Base-by-base conservation (phyloP, 2,113 vertebrate genomes). In the Seriola quinqueradiata region DNA sequence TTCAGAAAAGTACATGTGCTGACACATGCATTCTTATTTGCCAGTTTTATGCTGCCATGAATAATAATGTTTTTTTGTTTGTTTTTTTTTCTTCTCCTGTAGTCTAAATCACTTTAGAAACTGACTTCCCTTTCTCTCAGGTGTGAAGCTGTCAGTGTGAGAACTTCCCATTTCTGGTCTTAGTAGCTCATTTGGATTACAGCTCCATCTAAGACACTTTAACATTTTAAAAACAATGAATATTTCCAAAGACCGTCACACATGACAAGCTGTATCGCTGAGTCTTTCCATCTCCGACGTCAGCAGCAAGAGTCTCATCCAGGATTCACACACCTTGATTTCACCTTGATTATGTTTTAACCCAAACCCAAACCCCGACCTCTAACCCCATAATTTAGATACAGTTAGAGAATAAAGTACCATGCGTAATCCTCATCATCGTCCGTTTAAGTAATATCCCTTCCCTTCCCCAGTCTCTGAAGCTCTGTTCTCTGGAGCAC, bases 11-110 rank as follows among this genome's bases (percentile, higher is more conserved):
- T 28, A 71, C 85, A 91, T 87, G 79, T 91, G 89, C 40, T 58
- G 60, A 90, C 79, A 91, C 86, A 86, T 82, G 79, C 86, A 76
- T 76, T 65, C 84, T 46, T 91, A 82, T 83, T 85, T 87, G 81
- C 75, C 61, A 82, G 72, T 86, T 82, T 79, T 64, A 87, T 75
- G 85, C 72, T 83, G 82, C 85, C 40, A 48, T 89, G 85, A 81
- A 70, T 63, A 71, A 70, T 69, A 55, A 50, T 69, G 59, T 73
- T 69, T 79, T 50, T 70, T 72, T 40, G 59, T 23, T 25, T 36
- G 58, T 38, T 54, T 71, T 42, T 69, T 34, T 34, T 40, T 70
- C 25, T 25, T 25, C 25, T 79, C 21, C 11, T 65, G 50, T 57
- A 36, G n/a, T 12, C 17, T 58, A 52, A 50, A 70, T 73, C 54